Evolutionary conservation across 2,113 vertebrate species (phyloP).

Genomic region (Gallinago jamesoni): DNA sequence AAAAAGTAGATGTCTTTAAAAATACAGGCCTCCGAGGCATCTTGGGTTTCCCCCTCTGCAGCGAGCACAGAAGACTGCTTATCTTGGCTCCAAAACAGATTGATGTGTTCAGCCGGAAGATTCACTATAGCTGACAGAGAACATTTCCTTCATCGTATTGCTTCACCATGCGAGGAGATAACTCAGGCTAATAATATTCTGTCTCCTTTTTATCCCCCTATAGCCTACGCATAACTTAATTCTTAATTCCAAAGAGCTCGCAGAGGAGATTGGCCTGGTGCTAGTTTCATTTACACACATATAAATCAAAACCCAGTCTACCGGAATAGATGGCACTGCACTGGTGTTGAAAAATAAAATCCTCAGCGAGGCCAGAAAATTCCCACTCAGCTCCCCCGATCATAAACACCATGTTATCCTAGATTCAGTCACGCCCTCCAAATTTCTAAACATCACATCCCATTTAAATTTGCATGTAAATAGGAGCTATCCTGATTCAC

Average conservation of each 20-base stretch:
- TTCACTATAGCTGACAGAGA: slow-evolving; percentile 55
- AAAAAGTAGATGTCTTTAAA: slow-evolving; percentile 45
- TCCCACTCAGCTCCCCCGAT: not conserved
- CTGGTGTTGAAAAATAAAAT: slow-evolving; percentile 21
- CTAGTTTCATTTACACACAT: slow-evolving; percentile 24
- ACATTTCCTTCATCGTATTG: slow-evolving; percentile 53
- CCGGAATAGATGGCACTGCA: not conserved
- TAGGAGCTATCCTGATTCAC: not conserved
- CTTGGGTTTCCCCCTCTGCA: slow-evolving; percentile 14
- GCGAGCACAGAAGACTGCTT: slow-evolving; percentile 11
- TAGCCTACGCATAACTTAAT: slow-evolving; percentile 45
- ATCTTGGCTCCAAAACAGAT: slow-evolving; percentile 55
- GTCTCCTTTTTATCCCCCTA: slow-evolving; percentile 42
- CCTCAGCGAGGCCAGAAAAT: not conserved
- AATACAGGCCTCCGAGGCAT: slow-evolving; percentile 23
- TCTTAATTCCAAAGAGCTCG: slow-evolving; percentile 18
- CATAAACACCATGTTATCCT: not conserved
- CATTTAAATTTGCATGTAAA: slow-evolving; percentile 43
- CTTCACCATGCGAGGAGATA: slow-evolving; percentile 28
- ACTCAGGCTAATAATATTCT: slow-evolving; percentile 52
- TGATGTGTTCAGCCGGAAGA: slow-evolving; percentile 58
- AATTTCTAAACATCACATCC: not conserved
- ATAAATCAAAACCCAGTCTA: slow-evolving; percentile 49
- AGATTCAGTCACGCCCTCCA: not conserved
- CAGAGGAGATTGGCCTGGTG: slow-evolving; percentile 28